phyloP scores from a whole-genome alignment of 2,113 vertebrate species.

The Periophthalmus modestus region DNA sequence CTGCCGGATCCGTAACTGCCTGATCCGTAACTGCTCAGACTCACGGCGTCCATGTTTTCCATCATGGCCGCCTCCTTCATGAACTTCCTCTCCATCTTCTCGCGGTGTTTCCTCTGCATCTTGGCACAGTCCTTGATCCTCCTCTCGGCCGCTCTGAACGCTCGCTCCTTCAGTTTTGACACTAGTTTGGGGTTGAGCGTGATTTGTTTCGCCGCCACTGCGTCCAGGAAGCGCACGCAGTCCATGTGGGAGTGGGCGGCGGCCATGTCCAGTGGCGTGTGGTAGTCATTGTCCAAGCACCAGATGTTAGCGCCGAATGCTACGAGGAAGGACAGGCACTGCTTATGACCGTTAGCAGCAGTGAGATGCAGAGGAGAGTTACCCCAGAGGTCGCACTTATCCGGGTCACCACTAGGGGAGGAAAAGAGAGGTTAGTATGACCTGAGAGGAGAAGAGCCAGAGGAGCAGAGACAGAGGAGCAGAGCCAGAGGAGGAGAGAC shows the following conservation, averaged over 20 bases:
- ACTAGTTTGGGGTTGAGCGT: conserved; percentile 91
- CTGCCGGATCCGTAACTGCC: conserved; percentile 84
- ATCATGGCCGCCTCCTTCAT: conserved; percentile 85
- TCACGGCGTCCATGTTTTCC: conserved; percentile 85
- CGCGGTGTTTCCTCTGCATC: conserved; percentile 88
- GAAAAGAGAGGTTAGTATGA: neutral
- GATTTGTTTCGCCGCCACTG: conserved; percentile 94
- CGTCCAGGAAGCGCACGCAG: conserved; percentile 93
- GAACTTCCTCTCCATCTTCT: conserved; percentile 91
- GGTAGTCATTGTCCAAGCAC: conserved; percentile 98
- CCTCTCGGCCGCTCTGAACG: conserved; percentile 86
- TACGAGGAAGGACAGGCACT: conserved; percentile 95
- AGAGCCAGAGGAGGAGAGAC: too few species aligned
- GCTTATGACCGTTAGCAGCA: conserved; percentile 91
- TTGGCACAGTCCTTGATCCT: conserved; percentile 91
- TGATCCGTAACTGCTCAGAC: conserved; percentile 89
- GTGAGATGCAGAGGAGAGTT: conserved; percentile 96
- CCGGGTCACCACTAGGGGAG: conserved; percentile 86
- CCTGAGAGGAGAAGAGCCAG: neutral
- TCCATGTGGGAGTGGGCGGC: conserved; percentile 96
- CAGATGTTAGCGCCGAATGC: conserved; percentile 97
- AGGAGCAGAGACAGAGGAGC: too few species aligned
- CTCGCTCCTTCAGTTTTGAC: conserved; percentile 90
- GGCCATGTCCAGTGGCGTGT: conserved; percentile 96
- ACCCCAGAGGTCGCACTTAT: conserved; percentile 98